Evolutionary conservation across 1,140 invertebrate species (phyloP), one percentile per base, ranked within the genome.

Genomic region (Procambarus virginalis): DNA sequence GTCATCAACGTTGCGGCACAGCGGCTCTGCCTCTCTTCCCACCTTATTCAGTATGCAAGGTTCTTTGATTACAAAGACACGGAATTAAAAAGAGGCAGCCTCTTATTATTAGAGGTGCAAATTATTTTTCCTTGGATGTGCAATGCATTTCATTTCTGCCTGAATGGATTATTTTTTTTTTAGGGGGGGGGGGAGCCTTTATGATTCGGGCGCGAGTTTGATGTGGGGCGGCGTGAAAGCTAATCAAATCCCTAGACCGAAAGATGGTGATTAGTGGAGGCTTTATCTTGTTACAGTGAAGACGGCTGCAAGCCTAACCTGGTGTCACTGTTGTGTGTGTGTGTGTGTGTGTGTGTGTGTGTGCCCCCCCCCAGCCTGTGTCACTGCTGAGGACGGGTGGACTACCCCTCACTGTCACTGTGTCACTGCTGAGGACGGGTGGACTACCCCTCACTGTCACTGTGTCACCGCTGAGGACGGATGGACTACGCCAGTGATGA

Each of bases 61-160:
- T 82, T 82, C 78, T 88, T 81, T 88, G 87, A 89, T 89, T 89
- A 89, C 87, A 89, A 89, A 89, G 87, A 89, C 87, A 78, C 87
- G 87, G 49, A 89, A 89, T 89, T 89, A 89, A 89, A 34, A 89
- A 89, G 87, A n/a, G 87, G 87, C 87, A 80, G 87, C 87, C 60
- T 89, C 87, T 89, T 89, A 89, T 89, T 89, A 89, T 89, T 89
- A 89, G 87, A 80, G 87, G 87, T 89, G 87, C 87, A 89, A 89
- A 89, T 89, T 84, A 84, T 89, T 84, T 89, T 89, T 83, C 75
- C 80, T 84, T 83, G 80, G 80, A 78, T 89, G 80, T 89, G 73
- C 75, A 77, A 6, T 84, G 73, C 87, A 68, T 84, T 84, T 84
- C 75, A 83, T 84, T 82, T 89, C 87, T 89, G 70, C 87, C 68